Evolutionary conservation across 2,888 invertebrate species (phyloP).

Genomic region (Allacma fusca): DNA sequence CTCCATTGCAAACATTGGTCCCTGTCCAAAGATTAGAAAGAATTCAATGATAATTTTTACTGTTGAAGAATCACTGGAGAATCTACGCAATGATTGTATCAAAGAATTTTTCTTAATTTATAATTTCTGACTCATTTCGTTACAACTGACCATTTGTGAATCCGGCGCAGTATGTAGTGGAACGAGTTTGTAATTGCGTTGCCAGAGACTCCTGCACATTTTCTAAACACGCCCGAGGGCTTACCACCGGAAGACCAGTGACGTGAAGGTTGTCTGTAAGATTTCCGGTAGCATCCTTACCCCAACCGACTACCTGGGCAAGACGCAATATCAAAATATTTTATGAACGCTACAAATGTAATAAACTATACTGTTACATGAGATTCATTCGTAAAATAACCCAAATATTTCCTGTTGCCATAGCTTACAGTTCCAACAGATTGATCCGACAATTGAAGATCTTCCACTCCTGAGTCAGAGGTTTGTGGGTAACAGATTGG

Average conservation of each 20-base stretch:
- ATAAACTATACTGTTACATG: too few species aligned
- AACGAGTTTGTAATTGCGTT: conserved; percentile 52
- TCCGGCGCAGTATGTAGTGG: conserved; percentile 59
- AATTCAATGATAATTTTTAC: background rate
- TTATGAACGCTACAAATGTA: background rate
- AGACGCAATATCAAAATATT: background rate
- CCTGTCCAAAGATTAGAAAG: too few species aligned
- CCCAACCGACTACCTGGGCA: conserved; percentile 56
- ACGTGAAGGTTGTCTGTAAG: conserved; percentile 52
- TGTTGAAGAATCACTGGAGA: background rate
- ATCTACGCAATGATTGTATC: too few species aligned
- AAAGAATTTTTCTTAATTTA: too few species aligned
- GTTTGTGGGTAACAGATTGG: conserved; percentile 68
- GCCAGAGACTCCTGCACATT: conserved; percentile 46
- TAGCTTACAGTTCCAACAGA: conserved; percentile 54
- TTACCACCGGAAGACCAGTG: conserved; percentile 53
- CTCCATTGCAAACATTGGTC: conserved; percentile 56
- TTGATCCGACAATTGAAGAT: conserved; percentile 26
- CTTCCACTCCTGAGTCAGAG: conserved; percentile 54
- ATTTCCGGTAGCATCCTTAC: conserved; percentile 50
- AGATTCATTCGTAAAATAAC: too few species aligned
- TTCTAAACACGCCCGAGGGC: conserved; percentile 52
- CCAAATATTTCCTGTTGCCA: too few species aligned
- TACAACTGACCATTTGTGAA: conserved; percentile 27
- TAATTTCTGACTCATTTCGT: too few species aligned